Evolutionary conservation across 1,140 invertebrate species (phyloP), one percentile per base, ranked within the genome.

Genomic region (Tetramorium alpestre): DNA sequence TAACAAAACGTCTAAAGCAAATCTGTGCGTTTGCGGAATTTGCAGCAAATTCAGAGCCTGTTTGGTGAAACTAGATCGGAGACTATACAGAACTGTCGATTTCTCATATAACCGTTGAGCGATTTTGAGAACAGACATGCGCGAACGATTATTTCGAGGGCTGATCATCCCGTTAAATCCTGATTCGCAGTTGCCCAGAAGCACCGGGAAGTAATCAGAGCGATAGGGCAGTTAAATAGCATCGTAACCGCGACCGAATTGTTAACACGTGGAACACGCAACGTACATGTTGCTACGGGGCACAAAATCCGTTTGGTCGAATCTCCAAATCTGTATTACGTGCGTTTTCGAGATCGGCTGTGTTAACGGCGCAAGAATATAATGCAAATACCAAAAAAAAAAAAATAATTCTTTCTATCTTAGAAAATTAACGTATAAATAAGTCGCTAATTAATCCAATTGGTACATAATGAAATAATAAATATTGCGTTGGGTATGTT

Each of bases 181-280:
- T 86, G 89, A 89, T 91, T 90, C 90, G 90, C 69, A 51, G 81
- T 72, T 81, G 85, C 76, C 88, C 81, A 85, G 73, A 88, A 85
- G 85, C 87, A 91, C 91, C 87, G 82, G 88, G 92, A 92, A 93
- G 92, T 93, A 93, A 93, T 93, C 93, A 92, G 92, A 92, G 91
- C 92, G 92, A 92, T 89, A 90, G 87, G 91, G 92, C 92, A 93
- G 93, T 93, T 93, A 93, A 93, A 93, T 93, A 93, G 92, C 91
- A 92, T 93, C 92, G 92, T 92, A 93, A 93, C 93, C 92, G 87
- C 93, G 92, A 93, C 90, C 92, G 92, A 93, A 93, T 93, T 93
- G 93, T 93, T 93, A 93, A 92, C 92, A 91, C 92, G 91, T 91
- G 92, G 91, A 93, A 92, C 93, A 92, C 89, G 92, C 89, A 93